A percentile compares a stretch with the other conserved stretches of the same genome.
These are phyloP conservation scores for Epinephelus lanceolatus DNA, from an alignment of 2,113 vertebrate genomes.

Conservation along the genomic window DNA sequence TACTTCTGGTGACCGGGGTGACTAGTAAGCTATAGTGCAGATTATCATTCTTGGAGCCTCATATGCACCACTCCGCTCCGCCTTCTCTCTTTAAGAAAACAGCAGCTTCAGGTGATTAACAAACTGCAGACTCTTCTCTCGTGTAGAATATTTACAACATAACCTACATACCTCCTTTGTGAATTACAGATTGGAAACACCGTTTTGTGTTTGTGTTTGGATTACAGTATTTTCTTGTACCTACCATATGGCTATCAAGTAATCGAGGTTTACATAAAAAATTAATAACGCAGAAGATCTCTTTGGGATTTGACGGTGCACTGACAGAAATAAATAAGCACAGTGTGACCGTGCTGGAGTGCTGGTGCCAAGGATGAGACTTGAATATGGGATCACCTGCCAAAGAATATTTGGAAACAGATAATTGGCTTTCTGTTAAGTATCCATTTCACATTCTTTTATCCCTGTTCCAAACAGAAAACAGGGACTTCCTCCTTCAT, in stretches of 20 bases:
- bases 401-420: slow-evolving; percentile 38
- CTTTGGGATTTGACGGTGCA: not conserved
- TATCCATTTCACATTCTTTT: slow-evolving; percentile 36
- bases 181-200: not conserved
- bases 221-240: not conserved
- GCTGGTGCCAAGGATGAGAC: slow-evolving; percentile 26
- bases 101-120: not conserved
- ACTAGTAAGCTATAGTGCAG: not conserved
- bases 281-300: slow-evolving; percentile 3
- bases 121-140: not conserved
- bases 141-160: not conserved
- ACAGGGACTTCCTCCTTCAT: slow-evolving; percentile 14
- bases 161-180: not conserved
- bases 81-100: not conserved
- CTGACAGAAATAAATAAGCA: slow-evolving; percentile 28
- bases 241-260: not conserved
- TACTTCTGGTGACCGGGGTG: too few species aligned
- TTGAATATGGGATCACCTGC: slow-evolving; percentile 28
- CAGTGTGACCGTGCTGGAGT: not conserved
- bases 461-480: slow-evolving; percentile 28
- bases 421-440: slow-evolving; percentile 36
- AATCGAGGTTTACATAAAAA: slow-evolving; percentile 3
- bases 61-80: not conserved
- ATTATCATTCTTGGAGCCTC: not conserved
- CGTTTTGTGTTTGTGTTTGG: not conserved